Conservation (phyloP, 2,888 invertebrate genomes). For the Phyto melanocephala region DNA sequence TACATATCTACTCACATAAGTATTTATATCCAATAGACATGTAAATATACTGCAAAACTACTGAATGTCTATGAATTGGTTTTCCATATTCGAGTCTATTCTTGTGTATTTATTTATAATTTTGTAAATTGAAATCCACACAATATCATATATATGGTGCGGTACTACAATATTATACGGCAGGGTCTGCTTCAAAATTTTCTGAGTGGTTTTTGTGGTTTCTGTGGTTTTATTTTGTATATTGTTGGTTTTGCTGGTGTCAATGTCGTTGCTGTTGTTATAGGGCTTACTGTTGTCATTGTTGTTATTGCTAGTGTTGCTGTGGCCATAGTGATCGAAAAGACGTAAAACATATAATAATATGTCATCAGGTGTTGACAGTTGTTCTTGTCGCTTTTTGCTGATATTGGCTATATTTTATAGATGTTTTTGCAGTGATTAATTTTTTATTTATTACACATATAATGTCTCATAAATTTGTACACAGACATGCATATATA, state of each 20-base stretch:
- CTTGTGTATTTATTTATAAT: slow-evolving; percentile 67
- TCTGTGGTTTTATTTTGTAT: slow-evolving; percentile 41
- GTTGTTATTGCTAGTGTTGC: not conserved
- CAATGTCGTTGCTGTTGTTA: not conserved
- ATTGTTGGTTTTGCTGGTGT: slow-evolving; percentile 2
- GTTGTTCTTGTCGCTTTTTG: slow-evolving; percentile 20
- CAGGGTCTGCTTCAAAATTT: slow-evolving; percentile 29
- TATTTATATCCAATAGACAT: not conserved
- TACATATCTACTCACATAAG: no score
- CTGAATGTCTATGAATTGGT: slow-evolving; percentile 66
- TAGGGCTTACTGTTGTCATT: not conserved
- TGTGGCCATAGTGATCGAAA: slow-evolving; percentile 12
- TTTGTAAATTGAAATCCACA: not conserved
- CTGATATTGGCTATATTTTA: not conserved
- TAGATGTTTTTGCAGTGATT: slow-evolving; percentile 36
- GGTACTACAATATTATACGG: not conserved
- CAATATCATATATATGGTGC: slow-evolving; percentile 1
- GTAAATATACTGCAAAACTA: not conserved
- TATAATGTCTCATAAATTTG: slow-evolving; percentile 27
- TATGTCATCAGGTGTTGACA: slow-evolving; percentile 47
- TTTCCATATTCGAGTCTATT: slow-evolving; percentile 62
- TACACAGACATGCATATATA: not conserved
- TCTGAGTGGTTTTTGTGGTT: slow-evolving; percentile 51
- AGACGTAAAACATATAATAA: not conserved
- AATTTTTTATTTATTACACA: slow-evolving; percentile 50